A percentile compares a stretch with the other conserved stretches of the same genome.
Conservation (phyloP, 2,888 invertebrate species). For the Monochamus alternatus region DNA sequence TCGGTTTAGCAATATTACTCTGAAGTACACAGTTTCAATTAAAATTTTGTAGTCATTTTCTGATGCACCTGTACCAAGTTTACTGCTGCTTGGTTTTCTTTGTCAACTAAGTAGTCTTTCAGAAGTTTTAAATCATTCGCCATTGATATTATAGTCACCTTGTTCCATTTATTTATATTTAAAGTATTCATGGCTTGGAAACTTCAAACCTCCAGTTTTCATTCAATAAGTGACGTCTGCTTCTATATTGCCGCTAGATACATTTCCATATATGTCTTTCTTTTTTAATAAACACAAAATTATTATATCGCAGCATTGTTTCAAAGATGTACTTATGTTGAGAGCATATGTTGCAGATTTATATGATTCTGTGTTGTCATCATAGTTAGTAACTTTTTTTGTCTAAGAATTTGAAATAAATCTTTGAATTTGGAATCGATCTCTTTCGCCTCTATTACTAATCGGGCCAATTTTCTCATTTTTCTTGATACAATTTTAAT, state of each 20-base stretch:
- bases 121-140: conserved; percentile 44
- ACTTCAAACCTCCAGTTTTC: conserved; percentile 44
- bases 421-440: background rate
- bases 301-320: conserved; percentile 44
- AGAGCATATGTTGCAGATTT: conserved; percentile 39
- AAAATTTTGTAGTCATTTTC: conserved; percentile 37
- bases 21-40: conserved; percentile 52
- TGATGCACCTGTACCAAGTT: conserved; percentile 13
- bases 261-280: conserved; percentile 22
- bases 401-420: conserved; percentile 10
- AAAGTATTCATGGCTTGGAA: conserved; percentile 45
- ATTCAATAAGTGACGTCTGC: conserved; percentile 49
- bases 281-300: conserved; percentile 34
- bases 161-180: conserved; percentile 50
- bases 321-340: conserved; percentile 32
- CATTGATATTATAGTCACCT: conserved; percentile 44
- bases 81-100: conserved; percentile 22
- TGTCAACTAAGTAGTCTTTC: conserved; percentile 36
- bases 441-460: background rate
- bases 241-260: conserved; percentile 41
- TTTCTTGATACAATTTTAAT: background rate
- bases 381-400: conserved; percentile 39
- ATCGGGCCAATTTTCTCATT: background rate
- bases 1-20: conserved; percentile 31
- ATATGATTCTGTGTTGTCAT: conserved; percentile 31